Percentiles rank a stretch among this genome's conserved stretches.
phyloP scores from a whole-genome alignment of 2,888 invertebrate species.

The Syrphus vitripennis region DNA sequence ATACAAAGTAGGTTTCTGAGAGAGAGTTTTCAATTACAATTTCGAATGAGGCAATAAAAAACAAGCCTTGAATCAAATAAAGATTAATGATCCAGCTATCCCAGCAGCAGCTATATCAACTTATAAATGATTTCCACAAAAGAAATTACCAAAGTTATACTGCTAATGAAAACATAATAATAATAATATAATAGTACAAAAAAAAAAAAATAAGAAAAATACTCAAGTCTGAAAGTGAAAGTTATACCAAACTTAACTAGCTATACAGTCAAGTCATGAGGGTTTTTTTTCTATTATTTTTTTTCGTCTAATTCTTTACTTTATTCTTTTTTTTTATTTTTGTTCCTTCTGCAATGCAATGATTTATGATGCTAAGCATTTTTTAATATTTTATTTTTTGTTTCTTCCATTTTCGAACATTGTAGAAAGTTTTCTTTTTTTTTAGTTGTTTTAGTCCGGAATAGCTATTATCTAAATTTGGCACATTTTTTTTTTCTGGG shows the following conservation, averaged over 20 bases:
- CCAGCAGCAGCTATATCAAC: background rate
- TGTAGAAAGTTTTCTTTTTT: background rate
- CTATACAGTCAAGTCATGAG: background rate
- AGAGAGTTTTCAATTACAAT: slow-evolving; percentile 45
- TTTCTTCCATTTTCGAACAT: background rate
- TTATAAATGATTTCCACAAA: slow-evolving; percentile 49
- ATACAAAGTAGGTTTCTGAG: background rate
- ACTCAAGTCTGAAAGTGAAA: background rate
- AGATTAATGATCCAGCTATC: slow-evolving; percentile 49
- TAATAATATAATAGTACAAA: too few species aligned
- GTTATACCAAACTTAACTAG: slow-evolving; percentile 2
- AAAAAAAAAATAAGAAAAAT: background rate
- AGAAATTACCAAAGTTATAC: slow-evolving; percentile 56
- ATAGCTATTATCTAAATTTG: slow-evolving; percentile 11
- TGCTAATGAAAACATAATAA: slow-evolving; percentile 40
- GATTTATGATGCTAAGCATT: slow-evolving; percentile 53
- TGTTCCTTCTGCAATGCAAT: slow-evolving; percentile 19
- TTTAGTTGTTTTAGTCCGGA: background rate
- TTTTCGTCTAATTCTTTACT: background rate
- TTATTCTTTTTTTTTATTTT: slow-evolving; percentile 9
- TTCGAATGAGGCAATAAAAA: slow-evolving; percentile 6
- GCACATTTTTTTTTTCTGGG: background rate
- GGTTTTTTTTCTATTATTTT: too few species aligned
- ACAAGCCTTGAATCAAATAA: slow-evolving; percentile 39
- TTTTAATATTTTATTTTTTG: slow-evolving; percentile 30